Base-by-base conservation (phyloP, 1,140 invertebrate species). In the Rhopalosiphum padi region DNA sequence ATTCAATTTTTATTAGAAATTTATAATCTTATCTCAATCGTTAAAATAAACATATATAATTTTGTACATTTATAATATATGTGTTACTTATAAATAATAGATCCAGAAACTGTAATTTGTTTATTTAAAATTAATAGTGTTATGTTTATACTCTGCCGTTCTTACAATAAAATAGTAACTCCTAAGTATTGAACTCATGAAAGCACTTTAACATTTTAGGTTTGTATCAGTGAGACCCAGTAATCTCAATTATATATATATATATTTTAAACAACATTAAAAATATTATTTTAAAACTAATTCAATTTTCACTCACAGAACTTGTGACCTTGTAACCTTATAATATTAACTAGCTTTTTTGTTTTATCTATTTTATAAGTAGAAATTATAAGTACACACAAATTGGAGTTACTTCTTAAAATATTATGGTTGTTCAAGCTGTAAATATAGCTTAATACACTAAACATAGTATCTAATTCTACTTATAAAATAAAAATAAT, bases 61-160 rank as follows among this genome's bases (percentile, higher is more conserved):
- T 77, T 77, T 77, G 60, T 77, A 77, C 11, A 77, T 77, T 77
- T 15, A 77, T 77, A 77, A n/a, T 68, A 77, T 77, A 77, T 77
- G 15, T 77, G n/a, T n/a, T 77, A 77, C 60, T 77, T 77, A n/a
- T 77, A 77, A 77, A n/a, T 68, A 77, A 77, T 21, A 77, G n/a
- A n/a, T 77, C 30, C 18, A n/a, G 18, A n/a, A 15, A n/a, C 60
- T 77, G 60, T 77, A n/a, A n/a, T 77, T 77, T 35, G n/a, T 77
- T 77, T 77, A n/a, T 60, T 60, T 60, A 60, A 2, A 30, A 60
- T 55, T 55, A 55, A 9, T 25, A 48, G 15, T 51, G 3, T 51
- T 51, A 18, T 51, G 15, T 51, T 25, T 9, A 60, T 25, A 60
- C 7, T 55, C 8, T 60, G 3, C 15, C 15, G 23, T 60, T 60